phyloP scores from a whole-genome alignment of 2,888 invertebrate genomes.

The Xestia xanthographa region DNA sequence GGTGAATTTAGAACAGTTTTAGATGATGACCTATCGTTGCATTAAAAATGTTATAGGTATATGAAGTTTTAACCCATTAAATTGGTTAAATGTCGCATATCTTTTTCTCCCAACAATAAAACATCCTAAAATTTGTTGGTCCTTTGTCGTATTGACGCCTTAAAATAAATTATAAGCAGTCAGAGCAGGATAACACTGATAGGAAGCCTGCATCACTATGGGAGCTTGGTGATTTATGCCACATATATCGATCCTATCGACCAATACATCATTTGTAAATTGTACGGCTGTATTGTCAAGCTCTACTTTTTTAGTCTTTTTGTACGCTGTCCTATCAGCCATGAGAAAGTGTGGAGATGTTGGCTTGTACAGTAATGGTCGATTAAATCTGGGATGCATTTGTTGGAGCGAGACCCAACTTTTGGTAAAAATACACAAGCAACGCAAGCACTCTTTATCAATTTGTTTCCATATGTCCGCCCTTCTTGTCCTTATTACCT shows the following conservation, averaged over 20 bases:
- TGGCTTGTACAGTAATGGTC: constrained; percentile 41
- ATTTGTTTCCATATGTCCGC: not conserved
- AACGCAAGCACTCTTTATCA: not conserved
- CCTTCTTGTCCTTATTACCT: no score
- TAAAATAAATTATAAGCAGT: constrained; percentile 72
- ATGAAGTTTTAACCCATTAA: not conserved
- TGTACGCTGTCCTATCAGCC: constrained; percentile 57
- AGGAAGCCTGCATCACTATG: constrained; percentile 51
- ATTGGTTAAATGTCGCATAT: not conserved
- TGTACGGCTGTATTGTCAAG: constrained; percentile 72
- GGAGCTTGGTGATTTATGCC: constrained; percentile 76
- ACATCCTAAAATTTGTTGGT: constrained; percentile 55
- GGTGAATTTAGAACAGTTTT: not conserved
- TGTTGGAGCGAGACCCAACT: not conserved
- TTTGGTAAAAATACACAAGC: not conserved
- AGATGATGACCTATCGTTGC: not conserved
- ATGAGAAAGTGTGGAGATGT: constrained; percentile 56
- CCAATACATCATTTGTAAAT: constrained; percentile 81
- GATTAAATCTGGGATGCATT: constrained; percentile 29
- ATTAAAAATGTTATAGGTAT: not conserved
- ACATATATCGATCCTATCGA: constrained; percentile 74
- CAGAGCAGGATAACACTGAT: constrained; percentile 70
- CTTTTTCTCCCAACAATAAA: constrained; percentile 23
- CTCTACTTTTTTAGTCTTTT: constrained; percentile 71
- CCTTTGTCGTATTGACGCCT: constrained; percentile 70